Base-by-base conservation (phyloP, 2,113 vertebrate genomes). In the Piaya cayana region DNA sequence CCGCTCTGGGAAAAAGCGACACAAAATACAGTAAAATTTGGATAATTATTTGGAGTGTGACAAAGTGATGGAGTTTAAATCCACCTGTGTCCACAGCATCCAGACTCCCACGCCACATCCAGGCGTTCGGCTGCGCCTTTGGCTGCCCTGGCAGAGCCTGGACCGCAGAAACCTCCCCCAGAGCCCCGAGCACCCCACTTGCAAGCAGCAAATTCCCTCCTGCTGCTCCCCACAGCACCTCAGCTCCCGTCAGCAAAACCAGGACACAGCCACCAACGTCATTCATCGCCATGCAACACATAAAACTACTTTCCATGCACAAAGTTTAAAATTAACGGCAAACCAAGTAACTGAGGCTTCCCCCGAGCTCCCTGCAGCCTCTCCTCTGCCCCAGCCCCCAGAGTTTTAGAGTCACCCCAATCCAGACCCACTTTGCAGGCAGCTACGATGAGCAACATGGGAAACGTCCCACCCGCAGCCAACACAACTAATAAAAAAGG, bases 211-310 rank as follows among this genome's bases (percentile, higher is more conserved):
- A 72, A 71, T n/a, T 34, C 29, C 1, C 15, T 43, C 12, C 76
- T 62, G 58, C 80, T n/a, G 3, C 11, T 42, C 36, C 76, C 76
- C 11, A 1, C 8, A 25, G 23, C 45, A 42, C 23, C 70, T 52
- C 82, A 8, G 67, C 55, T 34, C 1, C 59, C 49, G 17, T 1
- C 18, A 30, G 37, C 5, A 36, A 63, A 29, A 27, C 7, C 69
- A 71, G 74, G n/a, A 70, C 6, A 4, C 0, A 6, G 62, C 4
- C 3, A 22, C 3, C 4, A 59, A 32, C 42, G 27, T 8, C 47
- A 64, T 37, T 50, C 53, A 42, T 2, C 1, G 26, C n/a, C 32
- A 2, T 0, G 4, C 3, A 34, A 34, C 3, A 6, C 1, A 8
- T 1, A 22, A 20, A 2, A 16, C 0, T 1, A 8, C 26, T 79